Evolutionary conservation across 2,888 invertebrate genomes (phyloP).

Genomic region (Drosophila mulleri): DNA sequence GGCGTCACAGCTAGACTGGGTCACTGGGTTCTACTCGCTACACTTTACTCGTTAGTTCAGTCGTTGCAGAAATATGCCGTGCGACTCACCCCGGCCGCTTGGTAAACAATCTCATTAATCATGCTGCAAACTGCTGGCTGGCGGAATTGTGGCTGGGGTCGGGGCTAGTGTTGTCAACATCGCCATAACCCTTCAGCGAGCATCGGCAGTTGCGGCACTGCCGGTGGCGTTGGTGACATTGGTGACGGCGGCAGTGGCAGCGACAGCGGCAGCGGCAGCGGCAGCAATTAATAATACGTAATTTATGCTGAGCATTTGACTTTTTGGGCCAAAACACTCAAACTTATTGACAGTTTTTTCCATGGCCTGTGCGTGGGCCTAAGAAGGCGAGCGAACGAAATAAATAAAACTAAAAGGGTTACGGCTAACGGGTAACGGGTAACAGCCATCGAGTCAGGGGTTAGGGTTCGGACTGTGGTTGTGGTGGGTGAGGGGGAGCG

Average conservation of each 20-base stretch:
- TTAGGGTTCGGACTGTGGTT: conserved; percentile 7
- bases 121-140: conserved; percentile 35
- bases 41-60: neutral
- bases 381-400: conserved; percentile 12
- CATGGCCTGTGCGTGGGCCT: conserved; percentile 43
- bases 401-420: conserved; percentile 30
- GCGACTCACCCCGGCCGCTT: conserved; percentile 24
- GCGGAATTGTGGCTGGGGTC: conserved; percentile 1
- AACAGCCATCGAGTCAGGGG: conserved; percentile 5
- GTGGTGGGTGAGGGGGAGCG: neutral
- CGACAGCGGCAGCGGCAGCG: conserved; percentile 39
- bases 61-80: conserved; percentile 7
- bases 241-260: conserved; percentile 40
- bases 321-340: conserved; percentile 66
- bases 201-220: conserved; percentile 41
- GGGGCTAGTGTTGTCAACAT: conserved; percentile 67
- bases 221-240: conserved; percentile 5
- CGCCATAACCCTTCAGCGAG: conserved; percentile 67
- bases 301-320: conserved; percentile 74
- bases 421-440: conserved; percentile 36
- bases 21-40: conserved; percentile 5
- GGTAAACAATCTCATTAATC: conserved; percentile 56
- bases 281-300: conserved; percentile 77
- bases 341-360: conserved; percentile 65
- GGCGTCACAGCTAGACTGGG: neutral